Conservation (phyloP, 2,113 vertebrate species). For the Pseudonaja textilis region DNA sequence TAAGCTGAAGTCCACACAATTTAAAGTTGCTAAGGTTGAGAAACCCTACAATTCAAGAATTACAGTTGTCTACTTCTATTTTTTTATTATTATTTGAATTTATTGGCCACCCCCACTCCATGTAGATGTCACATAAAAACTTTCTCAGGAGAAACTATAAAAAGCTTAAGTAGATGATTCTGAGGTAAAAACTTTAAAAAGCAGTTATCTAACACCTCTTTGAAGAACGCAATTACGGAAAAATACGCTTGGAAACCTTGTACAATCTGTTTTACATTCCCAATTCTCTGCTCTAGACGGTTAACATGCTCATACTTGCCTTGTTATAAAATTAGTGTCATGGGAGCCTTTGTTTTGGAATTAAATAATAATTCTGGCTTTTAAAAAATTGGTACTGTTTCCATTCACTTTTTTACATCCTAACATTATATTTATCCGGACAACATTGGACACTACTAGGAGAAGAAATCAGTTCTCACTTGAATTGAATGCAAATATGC, state of each 20-base stretch:
- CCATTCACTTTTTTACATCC: not conserved
- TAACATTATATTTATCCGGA: not conserved
- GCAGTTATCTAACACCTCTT: not conserved
- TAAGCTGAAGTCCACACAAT: not conserved
- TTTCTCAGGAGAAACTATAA: not conserved
- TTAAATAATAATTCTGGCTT: not conserved
- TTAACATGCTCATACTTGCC: constrained; percentile 30
- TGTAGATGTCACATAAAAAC: not conserved
- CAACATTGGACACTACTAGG: not conserved
- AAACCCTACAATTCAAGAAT: not conserved
- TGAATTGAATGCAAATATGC: not conserved
- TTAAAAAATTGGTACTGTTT: constrained; percentile 16
- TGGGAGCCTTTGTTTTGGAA: not conserved
- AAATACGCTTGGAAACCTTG: accelerated
- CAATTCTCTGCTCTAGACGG: constrained; percentile 22
- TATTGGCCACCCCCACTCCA: not conserved
- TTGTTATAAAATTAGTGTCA: not conserved
- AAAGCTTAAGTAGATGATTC: not conserved
- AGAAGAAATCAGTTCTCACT: not conserved
- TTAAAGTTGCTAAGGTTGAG: not conserved
- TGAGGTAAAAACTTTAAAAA: not conserved
- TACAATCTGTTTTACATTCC: constrained; percentile 38
- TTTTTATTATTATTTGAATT: not conserved
- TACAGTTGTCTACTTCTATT: not conserved
- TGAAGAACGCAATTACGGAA: not conserved